Evolutionary conservation across 1,140 invertebrate genomes (phyloP).

Genomic region (Pseudoatta argentina): DNA sequence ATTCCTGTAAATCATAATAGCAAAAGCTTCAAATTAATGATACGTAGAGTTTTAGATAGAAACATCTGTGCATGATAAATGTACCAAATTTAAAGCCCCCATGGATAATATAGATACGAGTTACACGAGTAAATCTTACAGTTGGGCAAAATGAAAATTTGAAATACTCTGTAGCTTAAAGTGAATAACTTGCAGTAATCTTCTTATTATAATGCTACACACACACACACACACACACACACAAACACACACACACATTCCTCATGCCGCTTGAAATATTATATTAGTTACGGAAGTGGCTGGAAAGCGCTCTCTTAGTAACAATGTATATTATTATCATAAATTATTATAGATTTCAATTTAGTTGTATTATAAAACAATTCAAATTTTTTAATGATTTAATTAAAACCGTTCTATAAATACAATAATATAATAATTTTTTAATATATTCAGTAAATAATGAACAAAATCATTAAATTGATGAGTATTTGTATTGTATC

Average conservation of each 20-base stretch:
- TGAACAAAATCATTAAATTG: background rate
- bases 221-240: too few relatives aligned
- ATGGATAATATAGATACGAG: constrained; percentile 6
- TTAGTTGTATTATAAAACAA: background rate
- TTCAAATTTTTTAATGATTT: background rate
- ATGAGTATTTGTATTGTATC: background rate
- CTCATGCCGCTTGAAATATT: background rate
- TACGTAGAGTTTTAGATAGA: background rate
- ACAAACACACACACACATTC: background rate
- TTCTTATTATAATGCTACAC: constrained; percentile 1
- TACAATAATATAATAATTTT: background rate
- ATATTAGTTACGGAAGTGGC: background rate
- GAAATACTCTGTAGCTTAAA: background rate
- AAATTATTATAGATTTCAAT: background rate
- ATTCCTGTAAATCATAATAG: constrained; percentile 32
- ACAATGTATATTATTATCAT: background rate
- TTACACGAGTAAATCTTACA: constrained; percentile 20
- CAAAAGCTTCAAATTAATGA: constrained; percentile 17
- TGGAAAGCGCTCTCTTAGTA: background rate
- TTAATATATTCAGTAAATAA: background rate
- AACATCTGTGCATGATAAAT: background rate
- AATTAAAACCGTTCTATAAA: background rate
- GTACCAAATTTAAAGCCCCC: background rate
- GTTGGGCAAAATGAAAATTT: constrained; percentile 10
- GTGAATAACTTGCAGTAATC: constrained; percentile 24